phyloP scores from a whole-genome alignment of 1,140 invertebrate genomes.

The Lamellibrachia luymesi region DNA sequence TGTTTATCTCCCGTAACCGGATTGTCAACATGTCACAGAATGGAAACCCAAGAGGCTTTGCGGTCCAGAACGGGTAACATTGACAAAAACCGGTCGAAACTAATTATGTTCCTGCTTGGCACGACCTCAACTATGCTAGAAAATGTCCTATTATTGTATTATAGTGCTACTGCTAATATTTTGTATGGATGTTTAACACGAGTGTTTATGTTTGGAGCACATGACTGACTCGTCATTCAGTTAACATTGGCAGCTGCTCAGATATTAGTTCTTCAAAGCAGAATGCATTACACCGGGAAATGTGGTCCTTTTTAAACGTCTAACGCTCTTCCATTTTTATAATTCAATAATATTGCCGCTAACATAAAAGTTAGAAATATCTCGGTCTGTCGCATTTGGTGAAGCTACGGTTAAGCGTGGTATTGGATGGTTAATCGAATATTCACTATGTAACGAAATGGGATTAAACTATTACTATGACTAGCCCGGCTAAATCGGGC shows the following conservation, averaged over 20 bases:
- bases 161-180: too few species aligned
- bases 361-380: neutral
- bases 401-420: neutral
- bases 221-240: neutral
- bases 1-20: too few species aligned
- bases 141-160: neutral
- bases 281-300: neutral
- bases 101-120: neutral
- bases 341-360: neutral
- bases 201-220: neutral
- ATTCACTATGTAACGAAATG: neutral
- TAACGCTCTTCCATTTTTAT: neutral
- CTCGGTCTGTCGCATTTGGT: neutral
- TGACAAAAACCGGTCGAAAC: too few species aligned
- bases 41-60: too few species aligned
- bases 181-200: neutral
- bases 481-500: too few species aligned
- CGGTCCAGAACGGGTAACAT: too few species aligned
- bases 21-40: too few species aligned
- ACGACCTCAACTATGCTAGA: neutral
- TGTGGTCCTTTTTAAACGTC: neutral
- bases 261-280: neutral
- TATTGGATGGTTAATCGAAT: neutral
- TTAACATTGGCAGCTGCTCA: too few species aligned
- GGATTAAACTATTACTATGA: neutral